These are phyloP conservation scores for Glaucidium brasilianum DNA, from an alignment of 2,113 vertebrate species.

Conservation along the genomic window DNA sequence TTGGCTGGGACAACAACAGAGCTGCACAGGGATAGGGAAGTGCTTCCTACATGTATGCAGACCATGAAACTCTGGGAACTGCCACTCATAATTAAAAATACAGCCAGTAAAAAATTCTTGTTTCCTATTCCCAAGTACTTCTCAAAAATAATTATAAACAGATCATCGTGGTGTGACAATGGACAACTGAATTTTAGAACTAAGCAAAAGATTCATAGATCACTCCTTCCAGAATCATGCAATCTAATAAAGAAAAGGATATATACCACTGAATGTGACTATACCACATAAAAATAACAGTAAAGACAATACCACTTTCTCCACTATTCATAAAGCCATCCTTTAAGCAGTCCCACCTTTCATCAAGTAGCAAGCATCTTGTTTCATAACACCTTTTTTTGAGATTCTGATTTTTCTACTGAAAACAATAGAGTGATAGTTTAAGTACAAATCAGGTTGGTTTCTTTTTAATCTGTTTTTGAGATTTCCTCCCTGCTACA, in stretches of 20 bases:
- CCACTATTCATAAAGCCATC: neutral
- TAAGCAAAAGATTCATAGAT: neutral
- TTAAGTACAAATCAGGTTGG: neutral
- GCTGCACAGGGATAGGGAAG: neutral
- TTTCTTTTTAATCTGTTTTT: neutral
- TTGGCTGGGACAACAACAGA: neutral
- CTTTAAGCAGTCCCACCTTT: neutral
- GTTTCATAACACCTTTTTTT: neutral
- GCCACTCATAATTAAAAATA: neutral
- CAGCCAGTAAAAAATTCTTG: neutral
- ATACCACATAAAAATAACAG: neutral
- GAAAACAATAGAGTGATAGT: neutral
- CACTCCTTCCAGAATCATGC: neutral
- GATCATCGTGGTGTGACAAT: neutral
- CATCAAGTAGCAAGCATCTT: neutral
- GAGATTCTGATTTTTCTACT: neutral
- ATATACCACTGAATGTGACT: neutral
- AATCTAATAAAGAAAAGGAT: neutral
- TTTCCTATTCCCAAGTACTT: neutral
- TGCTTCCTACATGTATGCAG: neutral
- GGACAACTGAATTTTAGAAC: neutral
- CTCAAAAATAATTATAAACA: neutral
- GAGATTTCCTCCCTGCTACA: neutral
- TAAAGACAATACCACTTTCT: neutral
- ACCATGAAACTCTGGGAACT: neutral